Evolutionary conservation across 2,888 invertebrate species (phyloP).

Genomic region (Lasioglossum figueresi): DNA sequence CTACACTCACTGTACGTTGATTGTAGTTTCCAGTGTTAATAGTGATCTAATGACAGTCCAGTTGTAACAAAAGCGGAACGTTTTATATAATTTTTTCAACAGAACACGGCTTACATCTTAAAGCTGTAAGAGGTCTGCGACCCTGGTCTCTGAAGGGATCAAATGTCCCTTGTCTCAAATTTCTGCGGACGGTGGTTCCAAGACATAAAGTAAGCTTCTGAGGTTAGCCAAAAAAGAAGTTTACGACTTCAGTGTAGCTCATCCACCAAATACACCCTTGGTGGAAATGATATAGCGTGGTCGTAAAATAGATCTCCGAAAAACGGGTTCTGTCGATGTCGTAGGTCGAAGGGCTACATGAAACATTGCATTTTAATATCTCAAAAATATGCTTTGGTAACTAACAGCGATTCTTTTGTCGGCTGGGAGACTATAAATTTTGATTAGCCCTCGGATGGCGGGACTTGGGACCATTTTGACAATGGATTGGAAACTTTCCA

Average conservation of each 20-base stretch:
- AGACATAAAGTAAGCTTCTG: not conserved
- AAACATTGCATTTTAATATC: not conserved
- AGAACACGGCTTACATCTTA: not conserved
- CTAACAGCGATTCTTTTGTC: not conserved
- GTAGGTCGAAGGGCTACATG: not conserved
- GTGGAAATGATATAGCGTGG: slow-evolving; percentile 4
- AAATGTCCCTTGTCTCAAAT: not conserved
- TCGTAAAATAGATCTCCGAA: slow-evolving; percentile 5
- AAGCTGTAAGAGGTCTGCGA: not conserved
- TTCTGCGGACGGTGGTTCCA: not conserved
- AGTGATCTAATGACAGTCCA: not conserved
- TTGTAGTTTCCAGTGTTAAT: not conserved
- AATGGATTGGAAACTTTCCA: not conserved
- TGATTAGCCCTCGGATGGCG: not conserved
- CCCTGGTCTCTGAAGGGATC: not conserved
- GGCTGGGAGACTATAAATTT: slow-evolving; percentile 2
- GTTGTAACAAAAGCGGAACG: not conserved
- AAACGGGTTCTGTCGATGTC: slow-evolving; percentile 9
- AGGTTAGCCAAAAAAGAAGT: slow-evolving; percentile 2
- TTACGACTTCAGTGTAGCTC: not conserved
- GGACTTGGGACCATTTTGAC: not conserved
- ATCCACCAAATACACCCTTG: not conserved
- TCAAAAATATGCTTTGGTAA: not conserved
- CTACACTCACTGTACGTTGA: too few relatives aligned
- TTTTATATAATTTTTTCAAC: not conserved